Percentiles rank a stretch among this genome's conserved stretches.
Evolutionary conservation across 2,888 invertebrate species (phyloP).

Genomic region (Holacanthella duospinosa): DNA sequence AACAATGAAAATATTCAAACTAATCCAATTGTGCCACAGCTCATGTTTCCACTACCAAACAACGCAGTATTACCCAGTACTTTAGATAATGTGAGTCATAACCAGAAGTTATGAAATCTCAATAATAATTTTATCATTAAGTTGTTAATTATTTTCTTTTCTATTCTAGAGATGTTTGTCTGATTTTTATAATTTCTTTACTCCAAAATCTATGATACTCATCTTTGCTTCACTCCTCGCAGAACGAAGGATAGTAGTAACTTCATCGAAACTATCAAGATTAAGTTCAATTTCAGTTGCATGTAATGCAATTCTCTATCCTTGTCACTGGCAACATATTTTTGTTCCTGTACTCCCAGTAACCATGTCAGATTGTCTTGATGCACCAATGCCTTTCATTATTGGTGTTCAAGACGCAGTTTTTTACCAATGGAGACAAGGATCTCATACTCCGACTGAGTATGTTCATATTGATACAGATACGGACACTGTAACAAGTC

Average conservation of each 20-base stretch:
- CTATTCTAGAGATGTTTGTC: slow-evolving; percentile 1
- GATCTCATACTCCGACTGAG: too few relatives aligned
- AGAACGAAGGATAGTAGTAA: not conserved
- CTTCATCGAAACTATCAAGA: not conserved
- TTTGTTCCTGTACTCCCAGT: slow-evolving; percentile 5
- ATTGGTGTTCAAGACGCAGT: not conserved
- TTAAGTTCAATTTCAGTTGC: not conserved
- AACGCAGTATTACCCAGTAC: not conserved
- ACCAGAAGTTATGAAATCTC: not conserved
- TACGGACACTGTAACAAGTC: not conserved
- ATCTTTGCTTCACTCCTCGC: slow-evolving; percentile 5
- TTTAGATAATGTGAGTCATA: slow-evolving; percentile 2
- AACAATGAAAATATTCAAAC: too few relatives aligned
- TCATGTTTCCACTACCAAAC: not conserved
- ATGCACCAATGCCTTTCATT: slow-evolving; percentile 1
- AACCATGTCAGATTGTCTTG: not conserved
- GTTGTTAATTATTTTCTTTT: too few relatives aligned
- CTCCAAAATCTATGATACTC: not conserved
- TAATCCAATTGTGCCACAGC: too few relatives aligned
- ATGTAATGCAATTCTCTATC: not conserved
- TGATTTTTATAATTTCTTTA: slow-evolving; percentile 6
- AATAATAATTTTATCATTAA: slow-evolving; percentile 1
- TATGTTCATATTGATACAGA: not conserved
- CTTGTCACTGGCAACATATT: slow-evolving; percentile 7
- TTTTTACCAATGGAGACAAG: not conserved